Evolutionary conservation across 2,113 vertebrate genomes (phyloP).

Genomic region (Thymallus thymallus): DNA sequence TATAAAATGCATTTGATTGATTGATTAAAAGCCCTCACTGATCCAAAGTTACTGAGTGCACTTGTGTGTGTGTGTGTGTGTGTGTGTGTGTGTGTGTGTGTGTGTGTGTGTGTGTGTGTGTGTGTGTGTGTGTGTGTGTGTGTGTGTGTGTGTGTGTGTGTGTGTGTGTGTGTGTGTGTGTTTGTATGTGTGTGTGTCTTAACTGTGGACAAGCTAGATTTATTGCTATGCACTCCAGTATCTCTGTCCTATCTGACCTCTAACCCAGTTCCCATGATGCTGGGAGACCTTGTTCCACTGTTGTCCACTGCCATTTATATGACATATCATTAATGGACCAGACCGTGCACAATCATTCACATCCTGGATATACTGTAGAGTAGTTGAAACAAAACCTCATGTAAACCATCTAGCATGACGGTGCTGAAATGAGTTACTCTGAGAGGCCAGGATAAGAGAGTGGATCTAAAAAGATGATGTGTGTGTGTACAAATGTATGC

Average conservation of each 20-base stretch:
- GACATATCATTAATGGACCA: slow-evolving; percentile 5
- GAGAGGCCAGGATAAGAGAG: slow-evolving; percentile 13
- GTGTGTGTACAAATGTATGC: slow-evolving; percentile 1
- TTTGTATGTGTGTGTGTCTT: neutral
- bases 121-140: no score
- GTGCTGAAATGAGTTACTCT: no score
- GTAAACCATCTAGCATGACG: no score
- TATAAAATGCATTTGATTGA: no score
- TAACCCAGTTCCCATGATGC: neutral
- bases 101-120: no score
- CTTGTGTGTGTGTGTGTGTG: no score
- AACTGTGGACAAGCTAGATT: neutral
- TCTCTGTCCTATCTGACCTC: slow-evolving; percentile 8
- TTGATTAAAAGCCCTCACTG: neutral
- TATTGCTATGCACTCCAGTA: neutral
- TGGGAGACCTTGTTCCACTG: slow-evolving; percentile 6
- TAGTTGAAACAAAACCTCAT: slow-evolving; percentile 10
- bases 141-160: no score
- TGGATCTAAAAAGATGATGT: slow-evolving; percentile 5
- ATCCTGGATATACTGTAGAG: slow-evolving; percentile 24
- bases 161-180: slow-evolving; percentile 5
- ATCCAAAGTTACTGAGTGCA: neutral
- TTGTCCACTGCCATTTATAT: neutral
- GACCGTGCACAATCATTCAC: neutral
- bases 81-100: no score